These are phyloP conservation scores for Macrotus californicus DNA, from an alignment of 2,113 vertebrate genomes.

Conservation along the genomic window DNA sequence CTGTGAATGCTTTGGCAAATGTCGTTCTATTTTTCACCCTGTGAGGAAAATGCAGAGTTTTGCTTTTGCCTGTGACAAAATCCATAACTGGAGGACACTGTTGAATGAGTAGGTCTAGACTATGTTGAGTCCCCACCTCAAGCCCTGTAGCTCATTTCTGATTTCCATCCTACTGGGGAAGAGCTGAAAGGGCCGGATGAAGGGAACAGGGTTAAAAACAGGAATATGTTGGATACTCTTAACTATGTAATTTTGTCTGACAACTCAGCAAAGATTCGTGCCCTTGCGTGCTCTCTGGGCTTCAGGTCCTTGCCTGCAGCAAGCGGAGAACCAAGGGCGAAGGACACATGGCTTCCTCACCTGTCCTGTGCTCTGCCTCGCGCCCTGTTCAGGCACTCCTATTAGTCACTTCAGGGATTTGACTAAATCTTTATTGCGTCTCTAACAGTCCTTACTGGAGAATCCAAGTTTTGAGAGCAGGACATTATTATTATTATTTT, in stretches of 20 bases:
- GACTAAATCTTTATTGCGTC: neutral
- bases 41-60: neutral
- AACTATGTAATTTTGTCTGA: neutral
- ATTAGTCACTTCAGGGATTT: neutral
- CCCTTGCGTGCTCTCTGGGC: rapidly evolving
- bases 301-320: neutral
- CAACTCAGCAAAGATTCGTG: neutral
- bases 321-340: neutral
- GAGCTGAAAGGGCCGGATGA: neutral
- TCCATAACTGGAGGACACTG: neutral
- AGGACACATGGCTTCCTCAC: neutral
- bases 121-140: neutral
- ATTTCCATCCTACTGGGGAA: neutral
- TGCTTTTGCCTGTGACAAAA: conserved; percentile 25
- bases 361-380: neutral
- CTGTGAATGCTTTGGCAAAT: neutral
- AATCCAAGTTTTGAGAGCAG: conserved; percentile 17
- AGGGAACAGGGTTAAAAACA: neutral
- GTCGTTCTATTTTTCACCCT: neutral
- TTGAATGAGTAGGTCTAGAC: neutral
- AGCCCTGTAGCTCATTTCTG: neutral
- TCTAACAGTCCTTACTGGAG: neutral
- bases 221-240: neutral
- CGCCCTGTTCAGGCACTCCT: neutral
- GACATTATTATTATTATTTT: neutral